Conservation (phyloP, 1,140 invertebrate species). For the Nylanderia fulva region DNA sequence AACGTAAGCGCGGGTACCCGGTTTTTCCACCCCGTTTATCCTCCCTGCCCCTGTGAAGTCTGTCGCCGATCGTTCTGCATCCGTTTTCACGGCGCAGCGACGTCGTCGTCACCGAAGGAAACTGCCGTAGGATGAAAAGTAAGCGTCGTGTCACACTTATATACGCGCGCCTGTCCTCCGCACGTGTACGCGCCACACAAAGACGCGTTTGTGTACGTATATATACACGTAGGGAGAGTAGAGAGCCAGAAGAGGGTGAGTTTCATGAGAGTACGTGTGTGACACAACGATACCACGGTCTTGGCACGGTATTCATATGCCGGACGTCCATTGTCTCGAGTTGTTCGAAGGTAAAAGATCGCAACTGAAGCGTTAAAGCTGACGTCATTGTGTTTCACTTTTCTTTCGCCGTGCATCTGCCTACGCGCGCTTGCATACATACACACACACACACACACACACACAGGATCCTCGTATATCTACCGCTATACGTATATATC, state of each 20-base stretch:
- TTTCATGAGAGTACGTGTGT: conserved; percentile 30
- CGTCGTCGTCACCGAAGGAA: conserved; percentile 29
- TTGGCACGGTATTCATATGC: conserved; percentile 76
- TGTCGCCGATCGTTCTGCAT: conserved; percentile 30
- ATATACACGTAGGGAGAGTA: no score
- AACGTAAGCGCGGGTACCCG: conserved; percentile 10
- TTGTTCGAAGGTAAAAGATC: conserved; percentile 78
- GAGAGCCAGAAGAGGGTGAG: conserved; percentile 3
- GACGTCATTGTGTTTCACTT: conserved; percentile 66
- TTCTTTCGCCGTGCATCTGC: conserved; percentile 51
- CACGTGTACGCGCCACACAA: conserved; percentile 10
- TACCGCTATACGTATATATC: neutral
- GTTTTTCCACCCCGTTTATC: conserved; percentile 54
- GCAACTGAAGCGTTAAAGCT: conserved; percentile 74
- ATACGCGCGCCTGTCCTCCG: conserved; percentile 15
- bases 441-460: no score
- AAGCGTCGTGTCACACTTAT: conserved; percentile 52
- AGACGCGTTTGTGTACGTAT: conserved; percentile 9
- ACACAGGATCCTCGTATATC: conserved; percentile 2
- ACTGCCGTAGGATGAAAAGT: conserved; percentile 64
- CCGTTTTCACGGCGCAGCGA: conserved; percentile 29
- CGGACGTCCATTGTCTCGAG: conserved; percentile 78
- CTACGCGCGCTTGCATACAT: conserved; percentile 18
- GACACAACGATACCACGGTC: conserved; percentile 73
- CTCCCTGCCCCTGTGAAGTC: neutral